Evolutionary conservation across 1,140 invertebrate species (phyloP).

Genomic region (Condylostylus longicornis): DNA sequence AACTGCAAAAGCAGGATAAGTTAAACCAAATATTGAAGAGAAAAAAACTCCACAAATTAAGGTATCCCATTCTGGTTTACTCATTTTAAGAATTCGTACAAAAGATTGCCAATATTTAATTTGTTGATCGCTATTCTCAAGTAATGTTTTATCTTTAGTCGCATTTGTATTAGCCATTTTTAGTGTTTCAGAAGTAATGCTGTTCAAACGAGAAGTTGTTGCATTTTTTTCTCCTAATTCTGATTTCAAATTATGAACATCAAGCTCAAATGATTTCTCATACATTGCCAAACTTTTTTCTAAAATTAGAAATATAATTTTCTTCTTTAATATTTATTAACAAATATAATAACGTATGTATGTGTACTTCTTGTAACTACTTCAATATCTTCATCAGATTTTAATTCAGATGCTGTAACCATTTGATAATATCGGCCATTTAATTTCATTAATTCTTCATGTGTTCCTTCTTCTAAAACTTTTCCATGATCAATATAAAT

Average conservation of each 20-base stretch:
- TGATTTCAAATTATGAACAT: background rate
- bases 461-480: constrained; percentile 62
- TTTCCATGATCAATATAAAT: constrained; percentile 55
- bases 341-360: too few species aligned
- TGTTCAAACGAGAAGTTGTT: too few species aligned
- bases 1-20: constrained; percentile 66
- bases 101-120: constrained; percentile 16
- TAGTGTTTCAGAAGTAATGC: background rate
- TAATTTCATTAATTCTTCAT: constrained; percentile 55
- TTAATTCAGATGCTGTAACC: constrained; percentile 41
- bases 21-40: constrained; percentile 52
- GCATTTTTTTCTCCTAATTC: too few species aligned
- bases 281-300: too few species aligned
- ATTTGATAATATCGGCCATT: constrained; percentile 55
- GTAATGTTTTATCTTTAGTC: too few species aligned
- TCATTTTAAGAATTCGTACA: constrained; percentile 49
- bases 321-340: too few species aligned
- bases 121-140: background rate
- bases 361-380: too few species aligned
- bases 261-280: background rate
- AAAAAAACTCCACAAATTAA: constrained; percentile 56
- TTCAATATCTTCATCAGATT: constrained; percentile 23
- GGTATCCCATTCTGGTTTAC: constrained; percentile 59
- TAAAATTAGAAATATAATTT: too few species aligned
- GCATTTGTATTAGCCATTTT: background rate